Evolutionary conservation across 1,140 invertebrate genomes (phyloP).

Genomic region (Oreohelix idahoensis): DNA sequence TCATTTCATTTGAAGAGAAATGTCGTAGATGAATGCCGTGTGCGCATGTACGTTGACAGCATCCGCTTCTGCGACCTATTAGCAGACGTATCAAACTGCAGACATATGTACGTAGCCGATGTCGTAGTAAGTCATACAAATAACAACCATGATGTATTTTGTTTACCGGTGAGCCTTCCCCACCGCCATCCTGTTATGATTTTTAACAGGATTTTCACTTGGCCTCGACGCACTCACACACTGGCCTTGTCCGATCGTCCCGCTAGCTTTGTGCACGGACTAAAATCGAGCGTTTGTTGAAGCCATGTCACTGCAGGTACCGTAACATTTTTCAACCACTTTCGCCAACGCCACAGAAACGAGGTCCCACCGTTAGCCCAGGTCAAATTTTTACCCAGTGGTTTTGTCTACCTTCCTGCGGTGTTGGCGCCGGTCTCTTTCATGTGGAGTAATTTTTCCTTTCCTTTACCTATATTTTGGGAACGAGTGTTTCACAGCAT

Average conservation of each 20-base stretch:
- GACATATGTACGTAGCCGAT: too few species aligned
- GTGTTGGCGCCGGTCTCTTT: not conserved
- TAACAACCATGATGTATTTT: too few species aligned
- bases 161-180: not conserved
- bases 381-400: not conserved
- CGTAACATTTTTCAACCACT: not conserved
- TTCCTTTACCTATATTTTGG: not conserved
- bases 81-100: not conserved
- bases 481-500: too few species aligned
- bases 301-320: not conserved
- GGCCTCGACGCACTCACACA: not conserved
- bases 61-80: constrained; percentile 44
- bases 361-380: not conserved
- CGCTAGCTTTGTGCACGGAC: not conserved
- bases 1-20: constrained; percentile 48
- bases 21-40: constrained; percentile 40
- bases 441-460: not conserved
- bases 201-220: constrained; percentile 8
- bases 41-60: constrained; percentile 55
- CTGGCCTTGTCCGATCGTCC: not conserved
- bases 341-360: not conserved
- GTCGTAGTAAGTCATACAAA: too few species aligned
- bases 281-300: constrained; percentile 19
- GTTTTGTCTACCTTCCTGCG: not conserved
- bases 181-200: not conserved